These are phyloP conservation scores for Onychomys leucogaster DNA, from an alignment of 2,797 vertebrate genomes.

Conservation along the genomic window DNA sequence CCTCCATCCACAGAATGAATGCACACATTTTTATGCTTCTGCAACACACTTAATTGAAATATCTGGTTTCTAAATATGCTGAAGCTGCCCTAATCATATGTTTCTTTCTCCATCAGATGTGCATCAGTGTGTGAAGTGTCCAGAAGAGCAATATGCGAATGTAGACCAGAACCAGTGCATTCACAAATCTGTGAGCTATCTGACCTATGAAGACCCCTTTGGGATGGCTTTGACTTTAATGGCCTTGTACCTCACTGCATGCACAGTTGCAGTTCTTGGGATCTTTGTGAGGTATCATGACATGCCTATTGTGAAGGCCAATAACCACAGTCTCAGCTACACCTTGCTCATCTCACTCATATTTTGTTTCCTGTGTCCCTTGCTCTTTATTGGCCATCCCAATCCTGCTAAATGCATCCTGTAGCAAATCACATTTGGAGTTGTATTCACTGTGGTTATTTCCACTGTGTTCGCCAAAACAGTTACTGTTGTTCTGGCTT, in stretches of 20 bases:
- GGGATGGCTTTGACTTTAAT: neutral
- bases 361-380: neutral
- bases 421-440: neutral
- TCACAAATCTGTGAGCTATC: neutral
- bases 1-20: too few species aligned
- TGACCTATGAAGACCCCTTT: neutral
- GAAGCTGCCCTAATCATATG: neutral
- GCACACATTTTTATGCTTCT: too few species aligned
- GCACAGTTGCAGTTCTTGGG: neutral
- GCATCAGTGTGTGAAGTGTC: neutral
- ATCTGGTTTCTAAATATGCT: neutral
- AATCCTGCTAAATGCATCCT: neutral
- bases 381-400: neutral
- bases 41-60: neutral
- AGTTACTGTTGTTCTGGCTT: too few species aligned
- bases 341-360: neutral
- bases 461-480: neutral
- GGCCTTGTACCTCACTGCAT: neutral
- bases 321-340: neutral
- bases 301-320: neutral
- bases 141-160: neutral
- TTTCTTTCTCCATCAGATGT: neutral
- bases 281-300: neutral
- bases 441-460: neutral
- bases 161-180: neutral